These are phyloP conservation scores for Stenoptilia bipunctidactyla DNA, from an alignment of 2,888 invertebrate genomes.

Conservation along the genomic window DNA sequence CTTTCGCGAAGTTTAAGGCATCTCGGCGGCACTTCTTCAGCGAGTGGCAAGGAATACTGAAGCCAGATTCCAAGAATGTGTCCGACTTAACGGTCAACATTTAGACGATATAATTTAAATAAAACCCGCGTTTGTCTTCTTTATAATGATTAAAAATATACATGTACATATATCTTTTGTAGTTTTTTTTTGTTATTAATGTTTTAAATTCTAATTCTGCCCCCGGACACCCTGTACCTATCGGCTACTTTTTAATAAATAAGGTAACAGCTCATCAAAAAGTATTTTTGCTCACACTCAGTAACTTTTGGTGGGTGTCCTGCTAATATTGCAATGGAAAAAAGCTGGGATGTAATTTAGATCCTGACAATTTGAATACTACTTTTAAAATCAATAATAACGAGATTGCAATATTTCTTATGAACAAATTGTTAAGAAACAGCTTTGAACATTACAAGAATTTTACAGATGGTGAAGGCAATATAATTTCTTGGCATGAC, in stretches of 20 bases:
- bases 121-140: slow-evolving; percentile 5
- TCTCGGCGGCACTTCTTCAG: slow-evolving; percentile 6
- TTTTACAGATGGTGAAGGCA: slow-evolving; percentile 5
- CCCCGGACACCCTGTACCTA: slow-evolving; percentile 7
- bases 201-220: slow-evolving; percentile 9
- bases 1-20: slow-evolving; percentile 10
- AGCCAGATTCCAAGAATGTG: slow-evolving; percentile 4
- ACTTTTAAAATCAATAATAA: not conserved
- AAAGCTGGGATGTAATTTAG: no score
- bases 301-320: not conserved
- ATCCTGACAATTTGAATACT: not conserved
- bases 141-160: not conserved
- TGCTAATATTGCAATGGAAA: no score
- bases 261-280: not conserved
- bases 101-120: slow-evolving; percentile 8
- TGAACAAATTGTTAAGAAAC: slow-evolving; percentile 14
- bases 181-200: slow-evolving; percentile 4
- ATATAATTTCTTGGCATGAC: no score
- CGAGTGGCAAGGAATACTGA: slow-evolving; percentile 6
- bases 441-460: slow-evolving; percentile 11
- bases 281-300: not conserved
- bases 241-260: no score
- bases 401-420: slow-evolving; percentile 7
- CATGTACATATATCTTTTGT: not conserved
- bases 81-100: slow-evolving; percentile 8